A percentile compares a stretch with the other conserved stretches of the same genome.
phyloP scores from a whole-genome alignment of 2,113 vertebrate species.

The Shinisaurus crocodilurus region DNA sequence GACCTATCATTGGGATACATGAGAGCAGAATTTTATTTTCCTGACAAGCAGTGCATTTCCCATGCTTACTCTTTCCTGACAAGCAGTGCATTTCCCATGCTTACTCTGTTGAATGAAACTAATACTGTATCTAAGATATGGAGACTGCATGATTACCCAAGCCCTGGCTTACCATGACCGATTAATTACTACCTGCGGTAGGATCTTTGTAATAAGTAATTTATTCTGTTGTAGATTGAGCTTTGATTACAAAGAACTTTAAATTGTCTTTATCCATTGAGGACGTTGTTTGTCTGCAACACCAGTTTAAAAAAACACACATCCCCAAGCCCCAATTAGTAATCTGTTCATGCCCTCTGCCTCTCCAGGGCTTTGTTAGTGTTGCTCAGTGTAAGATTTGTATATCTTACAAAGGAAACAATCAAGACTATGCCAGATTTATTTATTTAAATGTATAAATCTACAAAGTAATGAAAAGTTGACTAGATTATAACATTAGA shows the following conservation, averaged over 20 bases:
- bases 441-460: conserved; percentile 13
- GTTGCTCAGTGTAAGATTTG: conserved; percentile 20
- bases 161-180: not conserved
- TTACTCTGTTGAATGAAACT: conserved; percentile 15
- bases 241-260: not conserved
- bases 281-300: not conserved
- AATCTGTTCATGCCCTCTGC: conserved; percentile 6
- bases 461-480: not conserved
- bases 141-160: not conserved
- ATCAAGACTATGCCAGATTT: not conserved
- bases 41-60: not conserved
- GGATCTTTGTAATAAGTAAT: not conserved
- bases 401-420: conserved; percentile 21
- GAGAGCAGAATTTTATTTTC: not conserved
- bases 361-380: conserved; percentile 39
- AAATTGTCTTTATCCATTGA: conserved; percentile 5
- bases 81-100: conserved; percentile 15
- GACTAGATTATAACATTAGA: not conserved
- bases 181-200: conserved; percentile 6
- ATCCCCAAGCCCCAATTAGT: conserved; percentile 28
- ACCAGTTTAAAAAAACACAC: conserved; percentile 34
- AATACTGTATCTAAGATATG: conserved; percentile 5
- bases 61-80: conserved; percentile 20
- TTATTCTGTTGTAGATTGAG: conserved; percentile 23
- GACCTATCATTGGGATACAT: not conserved